phyloP scores from a whole-genome alignment of 92 coral and sea anemone genomes.

The Zoanthus sociatus region DNA sequence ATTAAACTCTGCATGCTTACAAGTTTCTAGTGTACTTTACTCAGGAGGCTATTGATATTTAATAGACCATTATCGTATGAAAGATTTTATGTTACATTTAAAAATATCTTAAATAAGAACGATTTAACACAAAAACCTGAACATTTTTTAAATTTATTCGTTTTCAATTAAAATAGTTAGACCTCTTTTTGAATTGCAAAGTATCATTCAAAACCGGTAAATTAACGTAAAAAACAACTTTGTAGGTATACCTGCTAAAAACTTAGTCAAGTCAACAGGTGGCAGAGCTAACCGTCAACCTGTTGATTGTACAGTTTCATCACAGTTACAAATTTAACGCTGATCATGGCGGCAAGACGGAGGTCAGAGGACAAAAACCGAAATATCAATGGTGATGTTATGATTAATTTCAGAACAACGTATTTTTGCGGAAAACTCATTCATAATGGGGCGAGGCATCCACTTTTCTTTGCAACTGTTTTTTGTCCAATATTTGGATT shows the following conservation, averaged over 20 bases:
- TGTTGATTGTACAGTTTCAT: constrained; percentile 36
- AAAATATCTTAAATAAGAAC: background rate
- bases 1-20: too few species aligned
- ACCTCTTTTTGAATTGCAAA: too few species aligned
- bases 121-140: background rate
- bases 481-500: background rate
- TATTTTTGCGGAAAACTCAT: background rate
- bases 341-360: constrained; percentile 44
- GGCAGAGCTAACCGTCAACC: background rate
- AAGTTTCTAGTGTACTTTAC: too few species aligned
- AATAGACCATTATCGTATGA: too few species aligned
- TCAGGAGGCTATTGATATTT: too few species aligned
- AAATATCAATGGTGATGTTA: constrained; percentile 51
- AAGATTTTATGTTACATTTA: too few species aligned
- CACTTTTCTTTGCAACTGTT: background rate
- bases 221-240: background rate
- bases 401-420: constrained; percentile 27
- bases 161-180: too few species aligned
- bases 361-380: constrained; percentile 65
- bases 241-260: constrained; percentile 17
- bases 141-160: too few species aligned
- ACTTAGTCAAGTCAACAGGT: constrained; percentile 10
- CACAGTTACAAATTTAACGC: constrained; percentile 59
- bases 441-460: constrained; percentile 6
- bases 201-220: background rate